Base-by-base conservation (phyloP, 1,140 invertebrate species). In the Hyphantria cunea region DNA sequence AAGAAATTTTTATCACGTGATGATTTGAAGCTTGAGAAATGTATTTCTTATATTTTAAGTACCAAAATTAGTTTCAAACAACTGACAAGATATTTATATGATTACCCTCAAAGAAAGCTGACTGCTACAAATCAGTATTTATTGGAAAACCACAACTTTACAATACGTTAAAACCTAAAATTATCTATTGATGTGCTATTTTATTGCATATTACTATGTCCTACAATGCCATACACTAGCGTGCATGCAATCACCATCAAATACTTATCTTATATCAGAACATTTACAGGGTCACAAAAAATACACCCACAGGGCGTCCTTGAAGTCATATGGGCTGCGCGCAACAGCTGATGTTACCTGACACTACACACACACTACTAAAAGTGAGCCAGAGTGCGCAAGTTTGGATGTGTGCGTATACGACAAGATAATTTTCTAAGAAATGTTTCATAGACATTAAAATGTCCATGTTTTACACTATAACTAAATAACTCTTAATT, bases 341-440 rank as follows among this genome's bases (percentile, higher is more conserved):
- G 64, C 70, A 82, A 85, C 83, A 85, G 83, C 83, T 85, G 83
- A 85, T 84, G 76, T 66, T 84, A 85, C 83, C 83, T 86, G 83
- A 82, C 74, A 70, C 45, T 56, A 31, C 65, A 63, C 68, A 45
- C 60, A 50, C 47, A 25, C 17, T 25, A 60, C 17, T 51, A 15
- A 11, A 50, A 5, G 32, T 11, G 6, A 17, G 3, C n/a, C 10
- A 47, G 44, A 10, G 17, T 42, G 34, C 42, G 12, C 33, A 34
- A 42, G 45, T 9, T 34, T 48, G 17, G 7, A 8, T 44, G 10
- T 13, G n/a, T 14, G 12, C 55, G 41, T 11, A 4, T 1, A 33
- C 45, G 25, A 12, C 41, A 12, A 58, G 45, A 49, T 49, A 49
- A 49, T 49, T 58, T 58, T 39, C 45, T 15, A 49, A 58, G 55